Base-by-base conservation (phyloP, 2,888 invertebrate genomes). In the Pristionchus maxplancki region DNA sequence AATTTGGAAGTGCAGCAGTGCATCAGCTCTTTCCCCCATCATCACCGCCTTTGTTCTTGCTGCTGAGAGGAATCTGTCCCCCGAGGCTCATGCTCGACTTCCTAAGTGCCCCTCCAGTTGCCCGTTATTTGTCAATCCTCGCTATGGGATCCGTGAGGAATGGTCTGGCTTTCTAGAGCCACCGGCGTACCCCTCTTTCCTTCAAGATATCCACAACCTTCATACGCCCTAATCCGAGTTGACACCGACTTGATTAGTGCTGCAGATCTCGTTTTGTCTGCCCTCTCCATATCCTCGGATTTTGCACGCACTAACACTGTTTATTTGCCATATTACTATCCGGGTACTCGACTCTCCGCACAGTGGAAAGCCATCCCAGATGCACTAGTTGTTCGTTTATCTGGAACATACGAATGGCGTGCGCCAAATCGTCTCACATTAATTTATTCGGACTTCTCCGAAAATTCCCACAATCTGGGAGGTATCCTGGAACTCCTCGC, bases 61-160 rank as follows among this genome's bases (percentile, higher is more conserved):
- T 8, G 5, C 37, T 8, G 31, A 37, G 37, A 71, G 37, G 71
- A 71, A 71, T 71, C 37, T 20, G 34, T 71, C 71, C 71, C 71
- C 15, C 20, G 31, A 34, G 71, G 20, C 34, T 71, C 71, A 24
- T 71, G 9, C 37, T n/a, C 37, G 20, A 71, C 71, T 20, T 15
- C 37, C 17, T 37, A 40, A 71, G 40, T 37, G 34, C 71, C 71
- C 37, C 37, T 71, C 37, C 4, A 5, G 20, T 37, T 37, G 37
- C 71, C 37, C 71, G 20, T 71, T 71, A 71, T 71, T 37, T 71
- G 71, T 71, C 71, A 71, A 71, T 71, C 71, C 71, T 20, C 71
- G 6, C 8, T 37, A 71, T 37, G 71, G 37, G 24, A 13, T 37
- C 58, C 71, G 71, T 34, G 44, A 44, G 44, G 11, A 9, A 44